These are phyloP conservation scores for Gymnosoma rotundatum DNA, from an alignment of 2,888 invertebrate species.

Conservation along the genomic window DNA sequence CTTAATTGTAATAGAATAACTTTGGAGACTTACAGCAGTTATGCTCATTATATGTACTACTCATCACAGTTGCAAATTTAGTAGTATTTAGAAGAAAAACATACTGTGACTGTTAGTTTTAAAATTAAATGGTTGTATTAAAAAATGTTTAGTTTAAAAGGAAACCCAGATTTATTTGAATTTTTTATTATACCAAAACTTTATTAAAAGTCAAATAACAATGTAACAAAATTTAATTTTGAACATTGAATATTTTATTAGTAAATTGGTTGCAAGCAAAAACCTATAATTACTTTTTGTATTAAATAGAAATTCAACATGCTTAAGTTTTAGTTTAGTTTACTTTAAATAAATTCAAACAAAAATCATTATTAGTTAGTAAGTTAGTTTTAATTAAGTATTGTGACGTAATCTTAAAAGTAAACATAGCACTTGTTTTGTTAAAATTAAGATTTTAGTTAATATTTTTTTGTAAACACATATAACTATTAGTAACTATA, in stretches of 20 bases:
- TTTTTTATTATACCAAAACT: slow-evolving; percentile 55
- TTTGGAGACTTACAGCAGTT: slow-evolving; percentile 13
- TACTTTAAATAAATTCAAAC: slow-evolving; percentile 13
- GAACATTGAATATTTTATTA: slow-evolving; percentile 49
- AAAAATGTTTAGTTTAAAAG: slow-evolving; percentile 11
- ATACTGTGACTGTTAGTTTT: slow-evolving; percentile 15
- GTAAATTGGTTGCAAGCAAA: slow-evolving; percentile 25
- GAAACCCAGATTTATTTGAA: slow-evolving; percentile 30
- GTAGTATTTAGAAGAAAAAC: slow-evolving; percentile 39
- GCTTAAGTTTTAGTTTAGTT: slow-evolving; percentile 54
- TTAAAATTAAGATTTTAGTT: slow-evolving; percentile 9
- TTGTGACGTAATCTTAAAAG: slow-evolving; percentile 29
- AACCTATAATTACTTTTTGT: slow-evolving; percentile 37
- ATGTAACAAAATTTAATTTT: slow-evolving; percentile 60
- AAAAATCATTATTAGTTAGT: slow-evolving; percentile 33
- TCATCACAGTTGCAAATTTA: slow-evolving; percentile 34
- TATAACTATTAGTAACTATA: slow-evolving; percentile 44
- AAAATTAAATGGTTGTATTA: not conserved
- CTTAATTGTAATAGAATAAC: slow-evolving; percentile 32
- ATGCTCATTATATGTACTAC: slow-evolving; percentile 2
- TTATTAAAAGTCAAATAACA: slow-evolving; percentile 61
- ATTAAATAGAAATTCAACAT: slow-evolving; percentile 47
- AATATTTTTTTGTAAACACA: not conserved
- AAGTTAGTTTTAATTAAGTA: slow-evolving; percentile 43
- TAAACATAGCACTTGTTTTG: slow-evolving; percentile 58